Percentiles rank a stretch among this genome's conserved stretches.
phyloP scores from a whole-genome alignment of 2,888 invertebrate species.

The Andrena haemorrhoa region DNA sequence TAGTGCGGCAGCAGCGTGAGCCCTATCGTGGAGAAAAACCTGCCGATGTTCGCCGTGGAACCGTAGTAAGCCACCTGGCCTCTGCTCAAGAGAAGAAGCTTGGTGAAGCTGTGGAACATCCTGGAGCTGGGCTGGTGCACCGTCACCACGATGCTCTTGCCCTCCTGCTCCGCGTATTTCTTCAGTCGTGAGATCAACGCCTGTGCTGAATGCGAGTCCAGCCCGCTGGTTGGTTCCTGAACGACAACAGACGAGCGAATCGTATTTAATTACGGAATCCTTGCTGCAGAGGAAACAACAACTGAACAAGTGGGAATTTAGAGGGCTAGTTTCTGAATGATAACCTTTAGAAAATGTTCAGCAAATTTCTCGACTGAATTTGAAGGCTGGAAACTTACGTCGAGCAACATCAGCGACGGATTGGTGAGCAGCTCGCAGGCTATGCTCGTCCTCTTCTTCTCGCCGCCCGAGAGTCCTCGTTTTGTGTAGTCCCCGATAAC shows the following conservation, averaged over 20 bases:
- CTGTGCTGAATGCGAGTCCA: constrained; percentile 93
- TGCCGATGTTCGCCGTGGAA: constrained; percentile 89
- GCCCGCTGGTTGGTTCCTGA: constrained; percentile 93
- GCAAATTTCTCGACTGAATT: too few relatives aligned
- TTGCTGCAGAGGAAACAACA: background rate
- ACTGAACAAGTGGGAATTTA: background rate
- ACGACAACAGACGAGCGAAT: background rate
- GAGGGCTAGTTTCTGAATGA: background rate
- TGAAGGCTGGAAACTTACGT: constrained; percentile 87
- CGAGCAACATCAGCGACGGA: constrained; percentile 91
- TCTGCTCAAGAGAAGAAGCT: constrained; percentile 89
- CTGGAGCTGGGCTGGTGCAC: constrained; percentile 94
- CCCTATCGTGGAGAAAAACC: constrained; percentile 90
- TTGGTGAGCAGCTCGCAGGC: constrained; percentile 93
- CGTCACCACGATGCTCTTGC: constrained; percentile 92
- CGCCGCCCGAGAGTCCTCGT: constrained; percentile 92
- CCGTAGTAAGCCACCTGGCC: constrained; percentile 93
- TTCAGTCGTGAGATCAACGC: constrained; percentile 91
- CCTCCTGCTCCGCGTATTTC: constrained; percentile 90
- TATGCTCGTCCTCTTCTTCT: constrained; percentile 93
- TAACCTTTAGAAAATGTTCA: background rate
- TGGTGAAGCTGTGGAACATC: constrained; percentile 94
- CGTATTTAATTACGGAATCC: background rate
- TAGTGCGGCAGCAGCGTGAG: constrained; percentile 91
- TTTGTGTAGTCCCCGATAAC: constrained; percentile 91